A percentile compares a stretch with the other conserved stretches of the same genome.
Conservation (phyloP, 2,113 vertebrate species). For the Atrichornis clamosus region DNA sequence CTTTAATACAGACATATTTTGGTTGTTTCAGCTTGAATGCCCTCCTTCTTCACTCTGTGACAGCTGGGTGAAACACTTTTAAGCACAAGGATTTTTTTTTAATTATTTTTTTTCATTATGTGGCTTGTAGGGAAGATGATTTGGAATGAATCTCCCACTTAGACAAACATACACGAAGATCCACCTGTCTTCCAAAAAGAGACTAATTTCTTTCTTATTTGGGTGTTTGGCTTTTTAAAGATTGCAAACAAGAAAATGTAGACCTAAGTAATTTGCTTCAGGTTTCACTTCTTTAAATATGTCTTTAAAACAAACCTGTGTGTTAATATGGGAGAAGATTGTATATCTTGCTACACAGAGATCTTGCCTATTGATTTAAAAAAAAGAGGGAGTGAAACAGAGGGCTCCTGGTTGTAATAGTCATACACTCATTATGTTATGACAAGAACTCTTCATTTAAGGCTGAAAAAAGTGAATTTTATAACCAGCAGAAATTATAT, state of each 20-base stretch:
- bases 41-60: not conserved
- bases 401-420: not conserved
- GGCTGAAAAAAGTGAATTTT: not conserved
- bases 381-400: not conserved
- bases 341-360: not conserved
- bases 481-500: not conserved
- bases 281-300: not conserved
- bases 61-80: not conserved
- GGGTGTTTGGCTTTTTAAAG: not conserved
- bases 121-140: not conserved
- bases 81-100: not conserved
- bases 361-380: not conserved
- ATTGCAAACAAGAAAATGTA: not conserved
- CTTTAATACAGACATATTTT: not conserved
- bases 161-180: not conserved
- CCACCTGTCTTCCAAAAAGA: not conserved
- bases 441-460: not conserved
- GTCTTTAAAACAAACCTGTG: not conserved
- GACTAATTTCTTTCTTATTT: not conserved
- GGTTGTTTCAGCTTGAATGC: not conserved
- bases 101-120: not conserved
- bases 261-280: not conserved
- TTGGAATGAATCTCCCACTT: not conserved
- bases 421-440: not conserved
- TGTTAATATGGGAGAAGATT: not conserved